These are phyloP conservation scores for Sesia apiformis DNA, from an alignment of 2,888 invertebrate genomes.

Conservation along the genomic window DNA sequence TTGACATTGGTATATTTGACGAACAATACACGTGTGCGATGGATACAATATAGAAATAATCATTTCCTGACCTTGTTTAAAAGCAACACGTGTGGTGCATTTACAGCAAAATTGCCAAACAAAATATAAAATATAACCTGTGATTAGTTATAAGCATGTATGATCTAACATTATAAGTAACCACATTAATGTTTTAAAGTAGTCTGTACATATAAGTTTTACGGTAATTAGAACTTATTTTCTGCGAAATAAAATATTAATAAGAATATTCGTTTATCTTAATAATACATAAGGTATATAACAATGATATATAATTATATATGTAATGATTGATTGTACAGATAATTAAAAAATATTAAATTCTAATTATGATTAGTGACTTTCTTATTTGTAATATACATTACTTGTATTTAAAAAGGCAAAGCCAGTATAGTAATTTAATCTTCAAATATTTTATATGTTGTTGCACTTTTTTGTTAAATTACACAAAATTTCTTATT, in stretches of 20 bases:
- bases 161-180: too few relatives aligned
- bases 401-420: constrained; percentile 25
- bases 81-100: too few relatives aligned
- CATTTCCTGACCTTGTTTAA: too few relatives aligned
- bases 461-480: constrained; percentile 48
- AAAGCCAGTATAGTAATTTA: constrained; percentile 24
- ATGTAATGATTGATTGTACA: constrained; percentile 1
- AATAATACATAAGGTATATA: constrained; percentile 1
- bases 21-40: too few relatives aligned
- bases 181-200: too few relatives aligned
- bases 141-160: constrained; percentile 13
- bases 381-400: constrained; percentile 35
- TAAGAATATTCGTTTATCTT: too few relatives aligned
- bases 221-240: too few relatives aligned
- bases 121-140: constrained; percentile 13
- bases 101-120: background rate
- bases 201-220: too few relatives aligned
- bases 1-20: too few relatives aligned
- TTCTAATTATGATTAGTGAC: background rate
- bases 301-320: constrained; percentile 1
- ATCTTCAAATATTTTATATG: constrained; percentile 23
- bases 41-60: too few relatives aligned
- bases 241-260: too few relatives aligned
- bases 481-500: constrained; percentile 31
- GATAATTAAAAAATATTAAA: constrained; percentile 1